A percentile compares a stretch with the other conserved stretches of the same genome.
These are phyloP conservation scores for Hypanus sabinus DNA, from an alignment of 2,113 vertebrate genomes.

Conservation along the genomic window DNA sequence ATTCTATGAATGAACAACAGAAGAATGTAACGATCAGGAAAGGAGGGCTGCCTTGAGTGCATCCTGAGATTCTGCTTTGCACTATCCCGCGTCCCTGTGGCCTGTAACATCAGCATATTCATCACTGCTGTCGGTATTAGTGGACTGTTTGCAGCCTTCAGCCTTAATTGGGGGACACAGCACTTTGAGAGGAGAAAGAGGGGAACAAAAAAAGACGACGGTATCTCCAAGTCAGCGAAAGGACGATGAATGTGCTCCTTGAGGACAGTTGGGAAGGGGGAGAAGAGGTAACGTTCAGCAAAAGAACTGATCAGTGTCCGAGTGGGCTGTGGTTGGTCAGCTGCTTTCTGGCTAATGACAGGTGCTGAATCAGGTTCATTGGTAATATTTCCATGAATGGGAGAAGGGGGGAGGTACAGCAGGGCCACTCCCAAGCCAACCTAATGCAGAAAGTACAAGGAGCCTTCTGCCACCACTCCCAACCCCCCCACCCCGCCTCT, in stretches of 20 bases:
- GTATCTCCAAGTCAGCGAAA: slow-evolving; percentile 23
- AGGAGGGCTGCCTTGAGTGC: slow-evolving; percentile 30
- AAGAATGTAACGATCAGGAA: slow-evolving; percentile 2
- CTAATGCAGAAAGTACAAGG: slow-evolving; percentile 28
- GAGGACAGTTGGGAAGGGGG: slow-evolving; percentile 19
- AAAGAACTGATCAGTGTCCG: slow-evolving; percentile 13
- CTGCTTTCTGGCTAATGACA: slow-evolving; percentile 22
- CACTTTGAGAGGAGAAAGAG: background rate
- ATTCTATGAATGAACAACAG: slow-evolving; percentile 34
- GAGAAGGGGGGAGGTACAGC: slow-evolving; percentile 26
- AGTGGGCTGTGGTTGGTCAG: slow-evolving; percentile 17
- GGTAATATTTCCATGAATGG: slow-evolving; percentile 25
- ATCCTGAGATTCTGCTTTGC: slow-evolving; percentile 23
- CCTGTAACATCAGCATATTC: slow-evolving; percentile 32
- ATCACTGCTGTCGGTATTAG: slow-evolving; percentile 35
- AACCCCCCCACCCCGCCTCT: background rate
- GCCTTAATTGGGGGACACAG: slow-evolving; percentile 24
- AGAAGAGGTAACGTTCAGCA: background rate
- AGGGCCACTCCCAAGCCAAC: slow-evolving; percentile 29
- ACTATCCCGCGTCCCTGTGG: slow-evolving; percentile 27
- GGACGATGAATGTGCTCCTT: background rate
- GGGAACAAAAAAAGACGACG: background rate
- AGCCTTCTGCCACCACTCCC: background rate
- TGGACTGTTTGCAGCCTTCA: slow-evolving; percentile 32
- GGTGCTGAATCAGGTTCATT: slow-evolving; percentile 31